Evolutionary conservation across 2,888 invertebrate genomes (phyloP), one percentile per base, ranked within the genome.

Genomic region (Mesorhabditis sp.): DNA sequence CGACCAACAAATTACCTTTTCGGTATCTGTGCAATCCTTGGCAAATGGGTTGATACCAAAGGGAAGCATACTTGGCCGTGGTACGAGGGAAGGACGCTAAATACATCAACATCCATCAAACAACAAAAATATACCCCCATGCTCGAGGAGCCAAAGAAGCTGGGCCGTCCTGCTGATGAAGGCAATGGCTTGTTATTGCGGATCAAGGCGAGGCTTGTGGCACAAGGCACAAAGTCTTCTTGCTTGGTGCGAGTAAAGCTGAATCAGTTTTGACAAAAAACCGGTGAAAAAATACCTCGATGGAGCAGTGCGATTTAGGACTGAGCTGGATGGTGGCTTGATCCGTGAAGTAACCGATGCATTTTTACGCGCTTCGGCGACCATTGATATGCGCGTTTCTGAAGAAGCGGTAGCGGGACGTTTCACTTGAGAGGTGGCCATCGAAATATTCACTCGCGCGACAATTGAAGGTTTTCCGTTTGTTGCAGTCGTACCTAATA

Each of bases 21-120:
- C 58, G n/a, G 7, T n/a, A 13, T 10, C 58, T 13, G 58, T 50
- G 58, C 58, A 50, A 13, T 50, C n/a, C 58, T 50, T n/a, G 7
- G 58, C 7, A 50, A 50, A 50, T n/a, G 58, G 58, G 58, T 50
- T 50, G 7, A 50, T 50, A n/a, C 58, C 58, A 50, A 50, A 50
- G 10, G 58, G 58, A 13, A 50, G n/a, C 58, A 50, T 50, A n/a
- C 58, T 50, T 10, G 58, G 58, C 7, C 58, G 58, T 10, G 58
- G 58, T 13, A n/a, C 58, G n/a, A 50, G 58, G 7, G 58, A 50
- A 13, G 7, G 58, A 10, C 58, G 58, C 58, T 10, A 50, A 50
- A 50, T n/a, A 28, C 28, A 28, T 28, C 28, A 28, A 28, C 28
- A 28, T 28, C 28, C 28, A 28, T 28, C 28, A 28, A 28, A 28